phyloP scores from a whole-genome alignment of 2,888 invertebrate species.

The Baccha elongata region DNA sequence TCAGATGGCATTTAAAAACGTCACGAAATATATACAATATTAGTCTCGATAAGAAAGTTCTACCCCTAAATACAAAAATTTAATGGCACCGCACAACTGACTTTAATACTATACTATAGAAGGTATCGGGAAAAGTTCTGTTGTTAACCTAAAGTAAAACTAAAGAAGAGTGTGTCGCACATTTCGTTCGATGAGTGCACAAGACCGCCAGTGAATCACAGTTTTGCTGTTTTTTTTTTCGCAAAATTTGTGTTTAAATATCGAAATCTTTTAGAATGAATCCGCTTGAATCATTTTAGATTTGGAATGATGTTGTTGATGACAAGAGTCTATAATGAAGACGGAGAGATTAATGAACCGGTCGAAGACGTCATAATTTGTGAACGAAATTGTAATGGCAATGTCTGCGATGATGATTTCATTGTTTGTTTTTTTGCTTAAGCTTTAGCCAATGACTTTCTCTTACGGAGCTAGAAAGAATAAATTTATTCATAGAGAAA shows the following conservation, averaged over 20 bases:
- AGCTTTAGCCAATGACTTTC: conserved; percentile 33
- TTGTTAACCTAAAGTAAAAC: conserved; percentile 58
- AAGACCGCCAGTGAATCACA: conserved; percentile 41
- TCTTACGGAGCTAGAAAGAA: not conserved
- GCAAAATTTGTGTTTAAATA: not conserved
- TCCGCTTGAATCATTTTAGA: conserved; percentile 16
- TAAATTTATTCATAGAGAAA: conserved; percentile 21
- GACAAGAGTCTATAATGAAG: not conserved
- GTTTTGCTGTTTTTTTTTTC: not conserved
- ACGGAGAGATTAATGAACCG: conserved; percentile 4
- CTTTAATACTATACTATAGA: conserved; percentile 16
- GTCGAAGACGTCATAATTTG: conserved; percentile 25
- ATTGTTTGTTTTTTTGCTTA: conserved; percentile 30
- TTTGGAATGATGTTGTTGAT: conserved; percentile 8
- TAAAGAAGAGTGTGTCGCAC: conserved; percentile 28
- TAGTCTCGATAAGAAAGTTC: conserved; percentile 30
- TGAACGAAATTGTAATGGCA: conserved; percentile 28
- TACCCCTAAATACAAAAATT: not conserved
- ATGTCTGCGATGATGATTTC: conserved; percentile 48
- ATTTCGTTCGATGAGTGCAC: not conserved
- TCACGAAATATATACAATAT: conserved; percentile 43
- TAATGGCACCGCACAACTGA: not conserved
- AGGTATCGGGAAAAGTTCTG: conserved; percentile 35
- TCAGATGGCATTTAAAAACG: conserved; percentile 52
- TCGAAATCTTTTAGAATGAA: conserved; percentile 19